These are phyloP conservation scores for Cephonodes hylas DNA, from an alignment of 2,888 invertebrate genomes.

Conservation along the genomic window DNA sequence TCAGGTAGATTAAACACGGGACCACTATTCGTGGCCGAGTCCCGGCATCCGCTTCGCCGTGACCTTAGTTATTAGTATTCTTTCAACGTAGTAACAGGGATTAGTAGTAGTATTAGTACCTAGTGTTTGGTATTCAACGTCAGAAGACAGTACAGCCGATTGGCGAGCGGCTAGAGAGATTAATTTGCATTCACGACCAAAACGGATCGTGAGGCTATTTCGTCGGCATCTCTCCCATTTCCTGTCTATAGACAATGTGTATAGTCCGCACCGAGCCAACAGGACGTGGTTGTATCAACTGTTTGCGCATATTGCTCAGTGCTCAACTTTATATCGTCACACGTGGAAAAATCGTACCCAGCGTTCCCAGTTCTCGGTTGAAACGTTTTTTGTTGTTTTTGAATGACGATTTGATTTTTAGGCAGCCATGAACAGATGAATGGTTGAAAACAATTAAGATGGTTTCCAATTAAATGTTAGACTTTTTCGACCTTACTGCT, in stretches of 20 bases:
- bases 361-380: not conserved
- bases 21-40: conserved; percentile 1
- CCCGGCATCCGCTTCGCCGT: conserved; percentile 1
- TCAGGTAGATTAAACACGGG: conserved; percentile 17
- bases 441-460: too few relatives aligned
- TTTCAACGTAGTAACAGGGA: conserved; percentile 26
- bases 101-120: conserved; percentile 39
- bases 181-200: conserved; percentile 75
- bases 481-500: too few relatives aligned
- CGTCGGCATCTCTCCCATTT: conserved; percentile 64
- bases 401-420: too few relatives aligned
- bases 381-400: not conserved
- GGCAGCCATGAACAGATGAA: too few relatives aligned
- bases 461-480: too few relatives aligned
- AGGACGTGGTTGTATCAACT: conserved; percentile 36
- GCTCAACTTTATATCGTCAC: conserved; percentile 10
- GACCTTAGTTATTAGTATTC: conserved; percentile 31
- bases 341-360: not conserved
- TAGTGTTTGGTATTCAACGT: conserved; percentile 54
- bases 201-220: conserved; percentile 72
- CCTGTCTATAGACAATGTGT: conserved; percentile 49
- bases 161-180: conserved; percentile 52
- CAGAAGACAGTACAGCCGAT: conserved; percentile 50
- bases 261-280: conserved; percentile 24
- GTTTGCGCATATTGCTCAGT: conserved; percentile 25